Base-by-base conservation (phyloP, 2,113 vertebrate genomes). In the Cynocephalus volans region DNA sequence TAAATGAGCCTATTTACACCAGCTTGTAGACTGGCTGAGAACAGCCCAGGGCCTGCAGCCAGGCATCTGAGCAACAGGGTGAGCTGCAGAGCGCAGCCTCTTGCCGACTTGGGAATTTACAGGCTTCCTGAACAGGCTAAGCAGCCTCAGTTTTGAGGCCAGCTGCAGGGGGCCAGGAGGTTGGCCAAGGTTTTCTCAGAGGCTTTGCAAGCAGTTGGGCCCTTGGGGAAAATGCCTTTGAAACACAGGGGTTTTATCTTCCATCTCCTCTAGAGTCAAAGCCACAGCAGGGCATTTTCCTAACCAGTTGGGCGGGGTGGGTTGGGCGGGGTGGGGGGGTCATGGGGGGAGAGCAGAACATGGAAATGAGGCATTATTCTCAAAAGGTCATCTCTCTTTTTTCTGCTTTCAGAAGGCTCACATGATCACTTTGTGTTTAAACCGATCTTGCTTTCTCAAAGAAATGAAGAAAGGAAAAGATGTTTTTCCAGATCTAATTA, bases 361-460 rank as follows among this genome's bases (percentile, higher is more conserved):
- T 50, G 52, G 70, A 95, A 89, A 90, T 45, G 62, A 54, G 88
- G 67, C 73, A 31, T 90, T 92, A 69, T 96, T 97, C 93, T 95
- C 75, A 19, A 93, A 96, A 97, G 85, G 83, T 93, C 80, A 84
- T 64, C 82, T 72, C 84, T 83, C 56, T 86, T 88, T 90, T n/a
- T 75, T 75, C 77, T 80, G 54, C 77, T 64, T 96, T 96, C 79
- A 83, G 91, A 94, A 79, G 54, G 60, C 41, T 62, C 80, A 62
- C 73, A 64, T 73, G 91, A 93, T 96, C 56, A 90, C 52, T 97
- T 92, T 93, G 93, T 98, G 33, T 94, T 96, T 90, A 90, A 84
- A 84, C 87, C 90, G 94, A 76, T 93, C 80, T 91, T 93, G 80
- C 62, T 96, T 96, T 90, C 94, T 58, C 81, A 87, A 96, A 96